phyloP scores from a whole-genome alignment of 2,888 invertebrate species.

The Tenthredo livida region DNA sequence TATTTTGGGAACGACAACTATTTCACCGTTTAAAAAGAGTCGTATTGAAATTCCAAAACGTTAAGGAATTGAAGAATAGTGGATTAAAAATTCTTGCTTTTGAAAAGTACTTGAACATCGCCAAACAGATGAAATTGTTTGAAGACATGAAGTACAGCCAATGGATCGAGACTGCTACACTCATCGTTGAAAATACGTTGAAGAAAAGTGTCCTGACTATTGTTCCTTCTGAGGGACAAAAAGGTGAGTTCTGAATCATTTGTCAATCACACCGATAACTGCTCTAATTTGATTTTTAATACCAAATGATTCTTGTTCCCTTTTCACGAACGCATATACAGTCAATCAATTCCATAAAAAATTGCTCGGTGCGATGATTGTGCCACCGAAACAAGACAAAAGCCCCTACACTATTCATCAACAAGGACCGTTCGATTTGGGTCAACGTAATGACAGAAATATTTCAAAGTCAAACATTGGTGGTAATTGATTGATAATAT shows the following conservation, averaged over 20 bases:
- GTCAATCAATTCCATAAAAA: conserved; percentile 6
- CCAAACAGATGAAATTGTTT: conserved; percentile 87
- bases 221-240: conserved; percentile 72
- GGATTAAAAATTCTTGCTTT: conserved; percentile 88
- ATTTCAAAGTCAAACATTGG: conserved; percentile 58
- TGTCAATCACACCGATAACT: background rate
- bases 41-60: conserved; percentile 88
- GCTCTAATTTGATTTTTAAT: background rate
- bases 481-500: conserved; percentile 27
- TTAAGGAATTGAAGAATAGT: conserved; percentile 86
- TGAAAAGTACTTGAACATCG: conserved; percentile 87
- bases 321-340: background rate
- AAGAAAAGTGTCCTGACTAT: conserved; percentile 85
- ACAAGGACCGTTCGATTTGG: conserved; percentile 48
- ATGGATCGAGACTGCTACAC: conserved; percentile 85
- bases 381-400: conserved; percentile 23
- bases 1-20: conserved; percentile 91
- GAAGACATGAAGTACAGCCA: conserved; percentile 86
- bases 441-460: conserved; percentile 37
- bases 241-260: conserved; percentile 56
- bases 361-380: conserved; percentile 6
- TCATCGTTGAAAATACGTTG: conserved; percentile 84
- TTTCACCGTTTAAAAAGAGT: conserved; percentile 90
- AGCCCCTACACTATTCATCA: background rate
- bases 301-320: background rate